Base-by-base conservation (phyloP, 2,888 invertebrate species). In the Synanthedon formicaeformis region DNA sequence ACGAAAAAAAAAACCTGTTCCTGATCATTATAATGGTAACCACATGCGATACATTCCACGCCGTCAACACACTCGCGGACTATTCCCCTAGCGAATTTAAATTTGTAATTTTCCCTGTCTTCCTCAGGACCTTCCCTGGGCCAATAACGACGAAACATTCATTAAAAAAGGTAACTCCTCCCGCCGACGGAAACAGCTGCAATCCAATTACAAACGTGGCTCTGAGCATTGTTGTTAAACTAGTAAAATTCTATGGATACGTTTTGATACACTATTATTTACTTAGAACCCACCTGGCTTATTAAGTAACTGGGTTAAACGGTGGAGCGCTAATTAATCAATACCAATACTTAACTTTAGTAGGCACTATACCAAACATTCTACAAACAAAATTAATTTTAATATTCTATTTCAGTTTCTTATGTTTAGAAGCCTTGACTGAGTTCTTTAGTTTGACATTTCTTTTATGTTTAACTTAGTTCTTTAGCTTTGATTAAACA, bases 101-200 rank as follows among this genome's bases (percentile, higher is more conserved):
- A 83, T 81, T 83, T 81, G 78, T 83, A 83, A 85, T 84, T 78
- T 75, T 64, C 66, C 64, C 62, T 69, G 64, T 71, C 73, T 76
- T 71, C 70, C 71, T 34, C 34, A 10, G 34, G 34, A 34, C 34
- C 34, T 74, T 73, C 65, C 53, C 65, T 71, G 72, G 60, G 67
- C 76, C 83, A 84, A 86, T 84, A 80, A 81, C 78, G 74, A 75
- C 67, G 70, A 76, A 73, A 77, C 75, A 73, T 78, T 79, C 72
- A 71, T 77, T 75, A 68, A 81, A 84, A 83, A 81, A 81, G 75
- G 62, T 55, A 66, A 70, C 83, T 76, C 79, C 85, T 68, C 85
- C 86, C 73, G 73, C 69, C 71, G 67, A 69, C 83, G 87, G 87
- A 87, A 86, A 73, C 87, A 87, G 87, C 86, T 87, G 87, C 86